Percentiles rank a stretch among this genome's conserved stretches.
Conservation (phyloP, 2,888 invertebrate species). For the Andrena bicolor region DNA sequence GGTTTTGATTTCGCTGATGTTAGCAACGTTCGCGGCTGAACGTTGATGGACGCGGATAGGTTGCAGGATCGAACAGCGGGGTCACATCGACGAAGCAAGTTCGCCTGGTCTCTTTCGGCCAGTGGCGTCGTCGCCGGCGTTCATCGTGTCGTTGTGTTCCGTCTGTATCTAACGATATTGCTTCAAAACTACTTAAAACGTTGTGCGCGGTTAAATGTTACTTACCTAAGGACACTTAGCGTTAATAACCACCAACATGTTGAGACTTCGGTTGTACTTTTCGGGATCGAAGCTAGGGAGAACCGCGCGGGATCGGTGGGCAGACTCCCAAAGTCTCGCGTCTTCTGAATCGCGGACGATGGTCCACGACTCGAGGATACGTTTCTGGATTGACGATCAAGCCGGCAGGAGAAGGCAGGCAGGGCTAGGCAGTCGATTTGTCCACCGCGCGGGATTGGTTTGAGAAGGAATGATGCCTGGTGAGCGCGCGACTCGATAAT, state of each 20-base stretch:
- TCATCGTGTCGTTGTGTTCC: slow-evolving; percentile 19
- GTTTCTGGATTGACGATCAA: neutral
- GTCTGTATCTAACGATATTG: slow-evolving; percentile 29
- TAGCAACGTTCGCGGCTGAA: neutral
- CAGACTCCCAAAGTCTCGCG: neutral
- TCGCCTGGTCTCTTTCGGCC: neutral
- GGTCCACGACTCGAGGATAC: neutral
- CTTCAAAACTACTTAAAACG: slow-evolving; percentile 53
- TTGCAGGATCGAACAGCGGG: slow-evolving; percentile 3
- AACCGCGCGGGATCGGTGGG: neutral
- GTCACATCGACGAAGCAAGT: slow-evolving; percentile 11
- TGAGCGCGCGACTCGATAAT: neutral
- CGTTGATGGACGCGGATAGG: slow-evolving; percentile 17
- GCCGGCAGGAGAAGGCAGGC: neutral
- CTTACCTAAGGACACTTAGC: slow-evolving; percentile 61
- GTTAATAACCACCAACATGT: slow-evolving; percentile 35
- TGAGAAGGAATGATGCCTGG: neutral
- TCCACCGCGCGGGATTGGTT: neutral
- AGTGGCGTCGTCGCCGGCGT: neutral
- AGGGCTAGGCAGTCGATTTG: neutral
- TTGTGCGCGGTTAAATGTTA: slow-evolving; percentile 60
- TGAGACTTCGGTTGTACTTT: slow-evolving; percentile 46
- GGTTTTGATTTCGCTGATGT: slow-evolving; percentile 1
- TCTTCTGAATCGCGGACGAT: neutral
- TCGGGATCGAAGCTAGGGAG: slow-evolving; percentile 21